Evolutionary conservation across 30 jellyfish, hydroid and myxozoan species (phyloP).

Genomic region (Aurelia sp.): DNA sequence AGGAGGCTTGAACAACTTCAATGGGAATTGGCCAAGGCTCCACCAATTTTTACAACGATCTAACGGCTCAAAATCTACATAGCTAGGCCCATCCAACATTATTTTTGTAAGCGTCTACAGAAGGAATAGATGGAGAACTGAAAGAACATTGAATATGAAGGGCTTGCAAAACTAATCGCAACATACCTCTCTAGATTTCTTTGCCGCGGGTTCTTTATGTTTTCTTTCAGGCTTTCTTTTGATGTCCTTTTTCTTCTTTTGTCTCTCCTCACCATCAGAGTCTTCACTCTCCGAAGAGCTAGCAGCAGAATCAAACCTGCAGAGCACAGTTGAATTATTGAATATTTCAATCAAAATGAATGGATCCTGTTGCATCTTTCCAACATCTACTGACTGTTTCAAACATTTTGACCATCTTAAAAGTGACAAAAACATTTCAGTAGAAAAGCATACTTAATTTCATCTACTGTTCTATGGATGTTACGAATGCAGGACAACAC

Average conservation of each 20-base stretch:
- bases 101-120: neutral
- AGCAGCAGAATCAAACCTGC: conserved; percentile 90
- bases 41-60: too few relatives aligned
- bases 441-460: too few relatives aligned
- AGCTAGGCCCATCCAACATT: too few relatives aligned
- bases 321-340: neutral
- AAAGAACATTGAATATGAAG: neutral
- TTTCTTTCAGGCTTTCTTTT: conserved; percentile 62
- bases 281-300: conserved; percentile 67
- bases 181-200: conserved; percentile 40
- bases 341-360: neutral
- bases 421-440: too few relatives aligned
- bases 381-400: too few relatives aligned
- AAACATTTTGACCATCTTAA: too few relatives aligned
- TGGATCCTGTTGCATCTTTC: too few relatives aligned
- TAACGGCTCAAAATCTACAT: too few relatives aligned
- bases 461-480: too few relatives aligned
- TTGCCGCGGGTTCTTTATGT: conserved; percentile 65
- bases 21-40: too few relatives aligned
- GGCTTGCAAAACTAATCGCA: neutral
- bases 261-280: conserved; percentile 54
- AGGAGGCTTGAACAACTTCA: too few relatives aligned
- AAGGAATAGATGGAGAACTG: neutral
- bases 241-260: conserved; percentile 58
- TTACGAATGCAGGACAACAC: too few relatives aligned